Evolutionary conservation across 1,140 invertebrate species (phyloP), one percentile per base, ranked within the genome.

Genomic region (Pachyrhynchus sulphureomaculatus): DNA sequence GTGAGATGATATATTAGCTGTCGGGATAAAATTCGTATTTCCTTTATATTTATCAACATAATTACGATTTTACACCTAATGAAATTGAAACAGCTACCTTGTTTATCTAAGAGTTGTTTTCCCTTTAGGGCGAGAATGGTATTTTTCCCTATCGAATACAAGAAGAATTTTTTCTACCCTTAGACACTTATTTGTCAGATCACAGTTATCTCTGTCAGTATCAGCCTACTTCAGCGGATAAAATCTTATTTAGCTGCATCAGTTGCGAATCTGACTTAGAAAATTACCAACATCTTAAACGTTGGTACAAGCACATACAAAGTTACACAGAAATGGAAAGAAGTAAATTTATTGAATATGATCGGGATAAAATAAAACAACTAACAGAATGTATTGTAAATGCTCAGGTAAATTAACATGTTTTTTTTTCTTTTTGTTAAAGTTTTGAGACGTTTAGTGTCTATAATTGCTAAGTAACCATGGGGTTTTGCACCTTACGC

Each of bases 251-350:
- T 66, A 18, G 76, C 75, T 66, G 68, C 54, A n/a, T 73, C 71
- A 68, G 75, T 32, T 60, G 64, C 68, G 51, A 75, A 75, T 63
- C 76, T 71, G 66, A 73, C 1, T 17, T 61, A 71, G 75, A 73
- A 67, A 77, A 72, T 42, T 79, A 68, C 68, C 53, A 62, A 23
- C 68, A 84, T 65, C 69, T 86, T 54, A 77, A 74, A 68, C 78
- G 84, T 73, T 86, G 84, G 84, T 82, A 78, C 72, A 67, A 74
- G 73, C 82, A 85, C 75, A 81, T 86, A 70, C 72, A 76, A 72
- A 85, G 81, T 73, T 86, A 81, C 72, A 77, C 75, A 68, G 65
- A 69, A 42, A 71, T 68, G 48, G 83, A 86, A 73, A 76, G 76
- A 65, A 45, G 59, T 65, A 65, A 42, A 26, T 68, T 68, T 55